Base-by-base conservation (phyloP, 2,888 invertebrate species). In the Oscheius sp. region DNA sequence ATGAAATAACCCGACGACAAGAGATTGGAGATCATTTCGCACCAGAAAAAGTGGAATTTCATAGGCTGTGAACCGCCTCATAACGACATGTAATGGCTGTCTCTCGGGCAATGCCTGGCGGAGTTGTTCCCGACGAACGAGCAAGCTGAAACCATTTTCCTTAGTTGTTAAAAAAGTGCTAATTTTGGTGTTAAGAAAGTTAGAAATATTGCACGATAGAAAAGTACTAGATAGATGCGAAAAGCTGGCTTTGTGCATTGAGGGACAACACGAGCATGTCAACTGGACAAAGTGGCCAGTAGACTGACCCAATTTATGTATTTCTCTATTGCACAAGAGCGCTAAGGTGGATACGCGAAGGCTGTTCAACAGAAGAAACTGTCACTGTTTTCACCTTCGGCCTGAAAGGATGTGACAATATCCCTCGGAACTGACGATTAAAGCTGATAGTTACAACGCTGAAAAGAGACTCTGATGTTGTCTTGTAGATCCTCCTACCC, bases 341-440 rank as follows among this genome's bases (percentile, higher is more conserved):
- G 34, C 64, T 64, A 33, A 34, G 31, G 48, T 20, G 33, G 20
- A 37, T 34, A 34, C 64, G 64, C 25, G 48, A 50, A 12, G 45
- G 20, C 23, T n/a, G 20, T 17, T 25, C 25, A 5, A 42, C 50
- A 23, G 29, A 29, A 20, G 64, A 64, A 20, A 29, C 34, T 17
- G 34, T 46, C 33, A 34, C 33, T n/a, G n/a, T n/a, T n/a, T 46
- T 64, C 64, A 50, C 48, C 64, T 64, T 64, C 27, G 53, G 55
- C 15, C 55, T 42, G 29, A 69, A 73, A 10, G 74, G 72, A 52
- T 65, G 63, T 2, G 69, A 33, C 17, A 77, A 39, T 6, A 74
- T 73, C 46, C 64, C 69, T 3, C 75, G 75, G 55, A 78, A 76
- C 45, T 78, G 78, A 33, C 70, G 69, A 63, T 78, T 78, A 65